Evolutionary conservation across 1,140 invertebrate species (phyloP), one percentile per base, ranked within the genome.

Genomic region (Doryteuthis pealeii): DNA sequence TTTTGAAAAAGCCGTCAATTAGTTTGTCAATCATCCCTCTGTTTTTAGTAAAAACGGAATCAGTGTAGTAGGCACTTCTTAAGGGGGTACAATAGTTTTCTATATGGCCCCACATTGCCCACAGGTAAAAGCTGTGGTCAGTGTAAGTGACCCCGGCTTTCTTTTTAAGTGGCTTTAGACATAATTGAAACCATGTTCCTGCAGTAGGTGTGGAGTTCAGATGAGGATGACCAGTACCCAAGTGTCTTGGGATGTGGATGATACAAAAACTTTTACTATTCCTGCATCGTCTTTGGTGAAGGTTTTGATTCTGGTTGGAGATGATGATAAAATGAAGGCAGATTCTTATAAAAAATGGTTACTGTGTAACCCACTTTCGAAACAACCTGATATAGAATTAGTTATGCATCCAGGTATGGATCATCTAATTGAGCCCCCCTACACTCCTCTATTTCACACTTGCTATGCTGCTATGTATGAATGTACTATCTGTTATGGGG

Each of bases 401-500:
- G 26, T 58, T 58, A 22, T 58, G 22, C 82, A 82, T 68, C 75
- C 76, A 40, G 76, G 72, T 10, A 79, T 79, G 8, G 82, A 81
- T 0, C 82, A 84, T 71, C 35, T 81, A 26, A 71, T 84, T 72
- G 81, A 84, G 54, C 81, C 82, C 28, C 80, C 81, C 0, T 82
- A 80, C 71, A 68, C 75, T 10, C 82, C 82, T 2, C 40, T 78
- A 26, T 76, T 71, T 40, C 54, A 70, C 14, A n/a, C 72, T 71
- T 45, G 69, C 70, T 70, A 74, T 71, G 35, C 14, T 72, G 15
- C 15, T 73, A 15, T 40, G 74, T 78, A 66, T 67, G 72, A 33
- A 3, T 35, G 65, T 12, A 3, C 65, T 10, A 32, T 78, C 28
- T 32, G 79, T 30, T 79, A 71, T 70, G 82, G 82, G 54, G 82